A percentile compares a stretch with the other conserved stretches of the same genome.
Conservation (phyloP, 2,888 invertebrate species). For the Cephus rjabovi region DNA sequence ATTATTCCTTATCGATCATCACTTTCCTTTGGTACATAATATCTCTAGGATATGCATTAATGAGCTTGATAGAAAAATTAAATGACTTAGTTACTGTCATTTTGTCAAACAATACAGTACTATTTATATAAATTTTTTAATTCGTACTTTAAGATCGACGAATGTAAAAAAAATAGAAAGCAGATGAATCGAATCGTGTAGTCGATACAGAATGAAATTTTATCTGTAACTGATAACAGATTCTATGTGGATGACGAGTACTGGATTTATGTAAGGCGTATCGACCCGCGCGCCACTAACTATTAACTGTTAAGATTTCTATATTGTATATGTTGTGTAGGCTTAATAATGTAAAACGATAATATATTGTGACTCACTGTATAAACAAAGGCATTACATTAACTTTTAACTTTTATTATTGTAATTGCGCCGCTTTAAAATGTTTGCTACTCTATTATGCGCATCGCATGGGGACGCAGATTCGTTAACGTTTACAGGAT, state of each 20-base stretch:
- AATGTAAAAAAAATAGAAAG: background rate
- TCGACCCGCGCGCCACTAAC: slow-evolving; percentile 51
- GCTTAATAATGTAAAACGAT: slow-evolving; percentile 54
- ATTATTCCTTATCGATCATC: background rate
- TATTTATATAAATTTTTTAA: background rate
- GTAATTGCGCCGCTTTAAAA: slow-evolving; percentile 30
- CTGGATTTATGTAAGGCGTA: slow-evolving; percentile 1
- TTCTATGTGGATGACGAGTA: background rate
- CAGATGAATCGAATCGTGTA: background rate
- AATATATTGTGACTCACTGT: slow-evolving; percentile 58
- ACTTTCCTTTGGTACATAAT: background rate
- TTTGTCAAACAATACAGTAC: background rate
- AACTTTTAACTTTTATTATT: slow-evolving; percentile 43
- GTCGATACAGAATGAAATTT: background rate
- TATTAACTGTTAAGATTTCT: slow-evolving; percentile 58
- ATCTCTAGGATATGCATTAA: background rate
- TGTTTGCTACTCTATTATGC: slow-evolving; percentile 26
- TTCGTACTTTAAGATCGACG: background rate
- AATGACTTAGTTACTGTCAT: background rate
- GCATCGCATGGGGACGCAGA: slow-evolving; percentile 35
- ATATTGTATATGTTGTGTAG: slow-evolving; percentile 53
- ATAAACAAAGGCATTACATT: slow-evolving; percentile 62
- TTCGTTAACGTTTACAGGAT: slow-evolving; percentile 44
- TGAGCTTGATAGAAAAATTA: background rate
- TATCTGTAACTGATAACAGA: background rate